Evolutionary conservation across 2,888 invertebrate species (phyloP).

Genomic region (Amphipyra berbera): DNA sequence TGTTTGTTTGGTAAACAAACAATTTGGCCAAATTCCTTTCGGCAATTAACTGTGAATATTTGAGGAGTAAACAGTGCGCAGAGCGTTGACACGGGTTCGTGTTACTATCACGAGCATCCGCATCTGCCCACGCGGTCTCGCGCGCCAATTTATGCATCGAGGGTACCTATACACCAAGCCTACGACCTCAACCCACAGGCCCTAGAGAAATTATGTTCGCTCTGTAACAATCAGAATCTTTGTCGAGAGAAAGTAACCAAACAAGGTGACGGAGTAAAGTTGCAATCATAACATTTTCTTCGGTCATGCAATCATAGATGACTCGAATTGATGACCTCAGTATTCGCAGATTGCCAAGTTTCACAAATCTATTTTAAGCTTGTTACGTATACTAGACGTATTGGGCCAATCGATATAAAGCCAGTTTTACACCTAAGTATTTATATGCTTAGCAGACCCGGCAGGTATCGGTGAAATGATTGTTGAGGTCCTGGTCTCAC

Average conservation of each 20-base stretch:
- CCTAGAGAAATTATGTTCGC: constrained; percentile 59
- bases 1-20: constrained; percentile 35
- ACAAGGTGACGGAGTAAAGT: constrained; percentile 31
- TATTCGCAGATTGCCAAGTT: constrained; percentile 71
- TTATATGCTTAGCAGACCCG: constrained; percentile 5
- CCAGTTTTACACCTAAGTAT: constrained; percentile 30
- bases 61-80: constrained; percentile 57
- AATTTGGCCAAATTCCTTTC: constrained; percentile 39
- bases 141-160: constrained; percentile 78
- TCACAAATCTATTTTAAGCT: constrained; percentile 70
- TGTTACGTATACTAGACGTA: constrained; percentile 43
- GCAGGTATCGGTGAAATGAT: constrained; percentile 40
- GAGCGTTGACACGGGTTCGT: constrained; percentile 78
- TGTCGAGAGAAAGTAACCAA: constrained; percentile 44
- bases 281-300: constrained; percentile 37
- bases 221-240: constrained; percentile 33
- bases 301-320: constrained; percentile 34
- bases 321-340: constrained; percentile 69
- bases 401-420: constrained; percentile 39
- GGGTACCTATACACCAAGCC: constrained; percentile 69
- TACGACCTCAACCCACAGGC: constrained; percentile 75
- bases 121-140: constrained; percentile 77
- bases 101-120: constrained; percentile 81
- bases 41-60: constrained; percentile 58
- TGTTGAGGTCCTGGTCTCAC: constrained; percentile 44